Evolutionary conservation across 2,113 vertebrate genomes (phyloP), one percentile per base, ranked within the genome.

Genomic region (Alethe castanea): DNA sequence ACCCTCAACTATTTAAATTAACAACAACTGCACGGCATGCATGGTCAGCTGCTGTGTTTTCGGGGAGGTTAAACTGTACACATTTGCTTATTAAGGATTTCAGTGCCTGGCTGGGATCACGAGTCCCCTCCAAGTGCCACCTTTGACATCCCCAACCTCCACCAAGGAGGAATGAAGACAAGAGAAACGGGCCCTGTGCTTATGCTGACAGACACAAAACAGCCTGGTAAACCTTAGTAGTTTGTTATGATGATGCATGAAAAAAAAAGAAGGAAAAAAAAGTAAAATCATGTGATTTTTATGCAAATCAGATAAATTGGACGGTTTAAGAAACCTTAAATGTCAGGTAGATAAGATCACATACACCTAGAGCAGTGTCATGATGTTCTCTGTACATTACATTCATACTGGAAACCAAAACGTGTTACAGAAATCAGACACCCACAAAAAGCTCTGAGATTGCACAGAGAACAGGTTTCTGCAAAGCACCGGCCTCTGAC

Each of bases 271-370:
- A 42, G 12, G 11, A 59, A 64, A 87, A 78, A 78, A 62, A 84
- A 48, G 38, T 67, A 81, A 79, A 89, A 61, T 29, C 90, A 97
- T 65, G 92, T 95, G 81, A 93, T 92, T 79, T 95, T 88, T 91
- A 97, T 92, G 94, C 84, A 95, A 96, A 96, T 92, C 48, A 60
- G 81, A 26, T 33, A 38, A 90, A 89, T 66, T 8, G 72, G 87
- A 95, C 54, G 62, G 93, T 94, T 94, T 94, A 91, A 94, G 92
- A 95, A 89, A 0, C 45, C 42, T 48, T 92, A 88, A 94, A 94
- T 95, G 92, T 92, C 94, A 96, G 89, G 88, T 76, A 95, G 95
- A 95, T 95, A 94, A 96, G 82, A 95, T 95, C 95, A 38, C 29
- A 62, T 56, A 79, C 86, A 92, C 94, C 88, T 94, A 85, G 73